Evolutionary conservation across 2,888 invertebrate genomes (phyloP), one percentile per base, ranked within the genome.

Genomic region (Psylliodes chrysocephalus): DNA sequence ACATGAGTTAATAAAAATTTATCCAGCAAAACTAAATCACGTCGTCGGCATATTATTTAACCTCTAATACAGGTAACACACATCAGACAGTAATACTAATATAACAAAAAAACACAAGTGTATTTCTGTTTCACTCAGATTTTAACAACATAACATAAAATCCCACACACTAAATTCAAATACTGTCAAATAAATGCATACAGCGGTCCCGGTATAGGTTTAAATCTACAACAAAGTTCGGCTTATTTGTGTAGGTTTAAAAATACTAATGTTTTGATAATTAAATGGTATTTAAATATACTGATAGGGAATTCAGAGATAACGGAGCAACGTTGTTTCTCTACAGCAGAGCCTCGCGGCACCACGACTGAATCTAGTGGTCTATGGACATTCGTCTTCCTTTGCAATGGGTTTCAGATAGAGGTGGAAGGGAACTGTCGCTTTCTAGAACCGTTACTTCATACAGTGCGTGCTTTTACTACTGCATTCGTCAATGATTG

Each of bases 291-390:
- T 67, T 67, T 67, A 64, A 67, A 67, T 53, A 18, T 57, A 66
- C 17, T 54, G 35, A 53, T 55, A 60, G 42, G 60, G 57, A 46
- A 61, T 51, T 56, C 46, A 61, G 60, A 51, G 60, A 55, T 57
- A 59, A 59, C 65, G 54, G 60, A 60, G 51, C 52, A 46, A 51
- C 52, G 25, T 19, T 61, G 60, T 47, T 52, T 38, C 49, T 49
- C 8, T 49, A 61, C 52, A 49, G 62, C 44, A 55, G 72, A 75
- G 78, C 78, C 77, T 77, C 79, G 74, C 81, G 78, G 78, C 79
- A 76, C 79, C 79, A 59, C 59, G 49, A 81, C 80, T 81, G 76
- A 68, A 63, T 62, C 56, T 42, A 44, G 12, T 44, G 55, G 57
- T 64, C 59, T 62, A 59, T 59, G 61, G 55, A 60, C 56, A 62